phyloP scores from a whole-genome alignment of 2,888 invertebrate species.

The Galeruca laticollis region DNA sequence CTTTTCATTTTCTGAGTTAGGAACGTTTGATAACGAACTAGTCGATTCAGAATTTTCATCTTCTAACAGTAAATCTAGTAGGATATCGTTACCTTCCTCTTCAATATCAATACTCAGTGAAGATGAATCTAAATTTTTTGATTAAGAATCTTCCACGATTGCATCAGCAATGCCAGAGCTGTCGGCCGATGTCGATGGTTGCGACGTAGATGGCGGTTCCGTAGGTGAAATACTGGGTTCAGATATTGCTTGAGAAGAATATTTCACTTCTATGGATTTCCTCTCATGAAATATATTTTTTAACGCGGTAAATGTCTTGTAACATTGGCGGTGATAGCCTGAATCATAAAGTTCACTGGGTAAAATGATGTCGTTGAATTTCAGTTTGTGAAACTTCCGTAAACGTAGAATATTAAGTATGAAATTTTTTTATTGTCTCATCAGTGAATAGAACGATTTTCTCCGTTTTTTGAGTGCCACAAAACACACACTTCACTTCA shows the following conservation, averaged over 20 bases:
- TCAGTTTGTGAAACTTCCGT: neutral
- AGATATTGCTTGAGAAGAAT: neutral
- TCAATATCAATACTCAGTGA: neutral
- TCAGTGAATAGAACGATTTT: neutral
- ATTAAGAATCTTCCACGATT: neutral
- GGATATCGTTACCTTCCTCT: neutral
- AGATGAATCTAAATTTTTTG: too few species aligned
- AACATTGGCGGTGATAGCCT: constrained; percentile 6
- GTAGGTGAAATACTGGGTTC: constrained; percentile 4
- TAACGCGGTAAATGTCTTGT: constrained; percentile 4
- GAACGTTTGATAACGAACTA: constrained; percentile 1
- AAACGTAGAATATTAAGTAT: neutral
- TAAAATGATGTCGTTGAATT: neutral
- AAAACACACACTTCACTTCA: neutral
- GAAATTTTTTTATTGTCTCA: neutral
- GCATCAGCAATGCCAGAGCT: constrained; percentile 7
- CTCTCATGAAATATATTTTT: neutral
- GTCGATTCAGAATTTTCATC: neutral
- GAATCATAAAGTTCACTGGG: neutral
- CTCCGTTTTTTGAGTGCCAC: neutral
- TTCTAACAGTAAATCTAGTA: neutral
- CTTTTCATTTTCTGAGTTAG: neutral
- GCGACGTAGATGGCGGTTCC: constrained; percentile 15
- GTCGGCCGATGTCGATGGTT: constrained; percentile 22
- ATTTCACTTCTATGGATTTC: neutral